These are phyloP conservation scores for Idaea biselata DNA, from an alignment of 2,888 invertebrate genomes.

Conservation along the genomic window DNA sequence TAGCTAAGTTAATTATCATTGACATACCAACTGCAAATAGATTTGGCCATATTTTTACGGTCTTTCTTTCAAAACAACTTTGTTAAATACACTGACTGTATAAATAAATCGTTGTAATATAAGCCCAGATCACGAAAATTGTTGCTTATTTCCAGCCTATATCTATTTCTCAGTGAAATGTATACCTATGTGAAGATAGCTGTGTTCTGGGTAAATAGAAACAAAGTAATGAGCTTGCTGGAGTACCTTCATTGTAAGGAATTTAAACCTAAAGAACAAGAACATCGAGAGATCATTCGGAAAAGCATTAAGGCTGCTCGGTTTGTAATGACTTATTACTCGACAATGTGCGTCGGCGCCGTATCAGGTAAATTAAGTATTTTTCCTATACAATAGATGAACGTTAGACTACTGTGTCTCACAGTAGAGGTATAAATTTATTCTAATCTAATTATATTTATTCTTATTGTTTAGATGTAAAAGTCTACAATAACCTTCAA, in stretches of 20 bases:
- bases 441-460: too few relatives aligned
- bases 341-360: slow-evolving; percentile 70
- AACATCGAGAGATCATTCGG: slow-evolving; percentile 60
- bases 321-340: slow-evolving; percentile 69
- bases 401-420: neutral
- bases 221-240: slow-evolving; percentile 61
- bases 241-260: slow-evolving; percentile 62
- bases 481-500: too few relatives aligned
- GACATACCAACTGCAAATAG: too few relatives aligned
- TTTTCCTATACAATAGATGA: neutral
- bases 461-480: too few relatives aligned
- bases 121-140: too few relatives aligned
- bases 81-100: too few relatives aligned
- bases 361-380: slow-evolving; percentile 58
- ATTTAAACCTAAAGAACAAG: slow-evolving; percentile 63
- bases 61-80: too few relatives aligned
- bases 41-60: too few relatives aligned
- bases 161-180: slow-evolving; percentile 75
- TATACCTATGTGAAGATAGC: slow-evolving; percentile 73
- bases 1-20: too few relatives aligned
- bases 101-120: too few relatives aligned
- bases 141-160: slow-evolving; percentile 47
- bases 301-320: slow-evolving; percentile 65
- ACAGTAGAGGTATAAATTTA: too few relatives aligned
- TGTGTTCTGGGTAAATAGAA: slow-evolving; percentile 69